These are phyloP conservation scores for Hermatobates lingyangjiaoensis DNA, from an alignment of 1,140 invertebrate genomes.

Conservation along the genomic window DNA sequence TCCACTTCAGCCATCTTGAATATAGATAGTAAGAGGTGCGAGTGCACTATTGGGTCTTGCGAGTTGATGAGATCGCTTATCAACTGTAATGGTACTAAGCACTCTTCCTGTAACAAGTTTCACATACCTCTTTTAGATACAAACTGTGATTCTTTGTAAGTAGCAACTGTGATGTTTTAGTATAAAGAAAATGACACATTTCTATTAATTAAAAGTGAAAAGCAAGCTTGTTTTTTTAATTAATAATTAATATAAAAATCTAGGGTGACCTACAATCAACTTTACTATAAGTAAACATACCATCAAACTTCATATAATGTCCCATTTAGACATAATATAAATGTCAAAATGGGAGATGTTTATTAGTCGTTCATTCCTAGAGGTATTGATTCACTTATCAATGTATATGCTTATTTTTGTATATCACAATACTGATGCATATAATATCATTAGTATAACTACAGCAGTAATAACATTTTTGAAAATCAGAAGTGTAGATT, in stretches of 20 bases:
- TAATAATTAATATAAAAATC: neutral
- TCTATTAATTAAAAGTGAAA: constrained; percentile 3
- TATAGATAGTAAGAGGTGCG: constrained; percentile 66
- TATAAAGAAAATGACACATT: neutral
- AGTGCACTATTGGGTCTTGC: constrained; percentile 61
- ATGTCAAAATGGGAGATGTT: too few species aligned
- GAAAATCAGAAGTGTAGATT: too few species aligned
- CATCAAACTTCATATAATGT: too few species aligned
- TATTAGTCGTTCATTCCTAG: too few species aligned
- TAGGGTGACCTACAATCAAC: neutral
- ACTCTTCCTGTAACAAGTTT: constrained; percentile 48
- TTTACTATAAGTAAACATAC: too few species aligned
- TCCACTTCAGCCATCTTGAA: constrained; percentile 84
- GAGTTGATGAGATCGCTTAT: constrained; percentile 67
- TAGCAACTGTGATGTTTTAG: neutral
- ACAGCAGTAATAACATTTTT: too few species aligned
- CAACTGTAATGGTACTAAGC: constrained; percentile 54
- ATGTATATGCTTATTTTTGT: too few species aligned
- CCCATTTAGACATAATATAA: too few species aligned
- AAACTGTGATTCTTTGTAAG: neutral
- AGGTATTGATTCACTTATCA: too few species aligned
- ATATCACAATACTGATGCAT: too few species aligned
- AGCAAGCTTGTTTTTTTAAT: neutral
- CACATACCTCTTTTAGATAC: neutral
- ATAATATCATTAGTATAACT: too few species aligned